Base-by-base conservation (phyloP, 1,140 invertebrate species). In the Proctacanthus coquilletti region DNA sequence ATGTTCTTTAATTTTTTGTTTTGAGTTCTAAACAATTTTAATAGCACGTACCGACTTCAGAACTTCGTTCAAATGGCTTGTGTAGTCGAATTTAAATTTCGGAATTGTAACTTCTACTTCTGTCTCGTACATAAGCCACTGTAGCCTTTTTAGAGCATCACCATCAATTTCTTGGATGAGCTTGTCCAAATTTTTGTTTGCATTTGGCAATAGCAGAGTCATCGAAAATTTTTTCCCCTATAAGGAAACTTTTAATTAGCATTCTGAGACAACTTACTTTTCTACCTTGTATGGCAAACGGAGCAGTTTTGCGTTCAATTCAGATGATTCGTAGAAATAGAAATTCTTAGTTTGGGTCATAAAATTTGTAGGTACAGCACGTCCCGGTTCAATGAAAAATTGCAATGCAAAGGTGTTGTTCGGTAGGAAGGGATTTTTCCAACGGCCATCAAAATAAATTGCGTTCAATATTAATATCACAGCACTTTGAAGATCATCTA, bases 401-500 rank as follows among this genome's bases (percentile, higher is more conserved):
- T n/a, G n/a, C n/a, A n/a, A n/a, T n/a, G n/a, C n/a, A n/a, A n/a
- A n/a, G n/a, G n/a, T n/a, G n/a, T n/a, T n/a, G n/a, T n/a, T n/a
- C n/a, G n/a, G n/a, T n/a, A n/a, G n/a, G n/a, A n/a, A n/a, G n/a
- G n/a, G n/a, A n/a, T n/a, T n/a, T n/a, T n/a, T n/a, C 84, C 84
- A 87, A 1, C 67, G 56, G 1, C 80, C 81, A 51, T 83, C 77
- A 60, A 89, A 89, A 61, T 77, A 87, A 18, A 91, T 60, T 0
- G 80, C 77, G 53, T 84, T 89, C 10, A 80, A 63, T n/a, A 87
- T 56, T 14, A 87, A 34, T 49, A 87, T 65, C 1, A 76, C 58
- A n/a, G 69, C 68, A 27, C 71, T 65, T 14, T 63, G 47, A 4
- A 58, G 9, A 74, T 70, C 69, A 38, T 72, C 76, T 70, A n/a